Evolutionary conservation across 1,140 invertebrate genomes (phyloP).

Genomic region (Stenopsyche tienmushanensis): DNA sequence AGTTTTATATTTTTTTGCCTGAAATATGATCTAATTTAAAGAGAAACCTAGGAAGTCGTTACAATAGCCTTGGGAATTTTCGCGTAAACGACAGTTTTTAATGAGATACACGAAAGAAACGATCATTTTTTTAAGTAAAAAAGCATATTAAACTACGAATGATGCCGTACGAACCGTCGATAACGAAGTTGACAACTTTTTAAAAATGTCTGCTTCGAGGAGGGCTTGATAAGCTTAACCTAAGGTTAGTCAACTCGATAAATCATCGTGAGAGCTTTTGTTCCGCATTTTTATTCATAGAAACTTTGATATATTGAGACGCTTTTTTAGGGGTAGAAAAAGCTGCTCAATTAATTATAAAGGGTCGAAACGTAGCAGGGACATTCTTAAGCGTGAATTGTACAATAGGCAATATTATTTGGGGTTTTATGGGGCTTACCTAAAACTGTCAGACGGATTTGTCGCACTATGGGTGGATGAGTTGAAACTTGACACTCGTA

Average conservation of each 20-base stretch:
- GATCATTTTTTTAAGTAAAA: no score
- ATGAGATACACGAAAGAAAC: conserved; percentile 21
- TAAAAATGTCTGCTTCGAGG: conserved; percentile 4
- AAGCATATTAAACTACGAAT: not conserved
- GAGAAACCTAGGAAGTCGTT: conserved; percentile 9
- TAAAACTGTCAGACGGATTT: conserved; percentile 35
- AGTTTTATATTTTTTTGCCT: no score
- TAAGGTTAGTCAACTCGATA: not conserved
- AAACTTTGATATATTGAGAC: no score
- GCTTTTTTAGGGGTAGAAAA: no score
- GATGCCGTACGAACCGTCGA: not conserved
- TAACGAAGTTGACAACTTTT: conserved; percentile 21
- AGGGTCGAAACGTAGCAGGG: no score
- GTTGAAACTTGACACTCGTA: conserved; percentile 40
- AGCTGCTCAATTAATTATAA: no score
- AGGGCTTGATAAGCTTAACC: not conserved
- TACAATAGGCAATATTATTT: no score
- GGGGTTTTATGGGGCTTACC: no score
- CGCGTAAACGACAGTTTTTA: not conserved
- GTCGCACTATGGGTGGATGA: conserved; percentile 36
- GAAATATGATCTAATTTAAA: no score
- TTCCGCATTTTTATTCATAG: not conserved
- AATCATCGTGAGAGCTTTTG: not conserved
- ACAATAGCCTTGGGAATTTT: conserved; percentile 15
- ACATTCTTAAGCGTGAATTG: no score